phyloP scores from a whole-genome alignment of 2,888 invertebrate species.

The Tachina grossa region DNA sequence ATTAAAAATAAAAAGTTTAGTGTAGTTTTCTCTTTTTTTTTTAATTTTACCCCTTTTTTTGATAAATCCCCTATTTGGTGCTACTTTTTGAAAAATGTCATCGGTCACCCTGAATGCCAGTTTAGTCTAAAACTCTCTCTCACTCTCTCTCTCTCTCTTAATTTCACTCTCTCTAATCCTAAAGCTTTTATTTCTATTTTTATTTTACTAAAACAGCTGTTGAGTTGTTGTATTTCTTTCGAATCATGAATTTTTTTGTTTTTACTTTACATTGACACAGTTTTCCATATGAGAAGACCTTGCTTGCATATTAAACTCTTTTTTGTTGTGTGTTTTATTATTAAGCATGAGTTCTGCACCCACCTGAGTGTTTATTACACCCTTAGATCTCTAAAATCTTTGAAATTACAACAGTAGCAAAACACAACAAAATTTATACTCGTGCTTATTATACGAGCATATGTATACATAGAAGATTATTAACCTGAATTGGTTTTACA shows the following conservation, averaged over 20 bases:
- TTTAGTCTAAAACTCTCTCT: background rate
- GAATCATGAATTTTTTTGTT: background rate
- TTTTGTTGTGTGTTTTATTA: slow-evolving; percentile 24
- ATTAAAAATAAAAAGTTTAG: no score
- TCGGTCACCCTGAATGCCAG: no score
- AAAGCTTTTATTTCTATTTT: slow-evolving; percentile 8
- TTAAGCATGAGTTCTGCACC: background rate
- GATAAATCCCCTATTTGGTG: no score
- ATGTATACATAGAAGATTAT: no score
- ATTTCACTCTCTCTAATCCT: background rate
- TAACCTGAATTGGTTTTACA: no score
- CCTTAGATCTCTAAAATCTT: background rate
- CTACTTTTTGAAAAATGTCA: no score
- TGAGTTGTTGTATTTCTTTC: slow-evolving; percentile 42
- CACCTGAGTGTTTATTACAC: background rate
- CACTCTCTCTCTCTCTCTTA: slow-evolving; percentile 5
- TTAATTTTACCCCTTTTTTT: no score
- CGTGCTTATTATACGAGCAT: no score
- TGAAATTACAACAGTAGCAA: background rate
- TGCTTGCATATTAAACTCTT: slow-evolving; percentile 31
- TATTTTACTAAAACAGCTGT: slow-evolving; percentile 55
- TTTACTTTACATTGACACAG: slow-evolving; percentile 54
- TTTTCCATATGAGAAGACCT: slow-evolving; percentile 48
- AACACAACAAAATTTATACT: background rate
- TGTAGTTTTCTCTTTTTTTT: no score